phyloP scores from a whole-genome alignment of 92 coral and sea anemone species.

The Zoanthus sansibaricus region DNA sequence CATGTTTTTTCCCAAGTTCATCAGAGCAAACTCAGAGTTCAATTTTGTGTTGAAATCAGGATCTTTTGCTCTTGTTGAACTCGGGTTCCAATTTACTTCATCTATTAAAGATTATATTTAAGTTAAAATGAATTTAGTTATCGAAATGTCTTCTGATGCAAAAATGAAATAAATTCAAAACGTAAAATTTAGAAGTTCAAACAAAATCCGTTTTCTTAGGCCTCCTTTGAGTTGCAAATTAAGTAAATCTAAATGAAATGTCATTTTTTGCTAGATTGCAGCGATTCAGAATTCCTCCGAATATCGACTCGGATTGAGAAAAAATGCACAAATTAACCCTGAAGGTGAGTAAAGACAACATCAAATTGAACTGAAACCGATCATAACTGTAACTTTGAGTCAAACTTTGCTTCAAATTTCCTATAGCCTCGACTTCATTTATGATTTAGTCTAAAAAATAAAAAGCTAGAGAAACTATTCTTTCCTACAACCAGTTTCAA shows the following conservation, averaged over 20 bases:
- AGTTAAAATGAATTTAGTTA: too few species aligned
- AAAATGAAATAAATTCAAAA: not conserved
- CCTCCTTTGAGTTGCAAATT: not conserved
- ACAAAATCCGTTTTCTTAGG: not conserved
- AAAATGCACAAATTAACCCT: conserved; percentile 88
- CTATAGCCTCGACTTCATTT: not conserved
- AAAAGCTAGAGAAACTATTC: too few species aligned
- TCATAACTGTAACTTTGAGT: not conserved
- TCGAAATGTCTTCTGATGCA: too few species aligned
- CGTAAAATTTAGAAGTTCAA: not conserved
- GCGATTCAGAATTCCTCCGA: conserved; percentile 95
- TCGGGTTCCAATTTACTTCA: too few species aligned
- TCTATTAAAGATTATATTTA: too few species aligned
- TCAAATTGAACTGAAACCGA: not conserved
- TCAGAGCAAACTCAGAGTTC: too few species aligned
- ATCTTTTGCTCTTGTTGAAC: too few species aligned
- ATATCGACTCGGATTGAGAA: conserved; percentile 89
- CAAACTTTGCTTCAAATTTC: not conserved
- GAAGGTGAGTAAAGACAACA: conserved; percentile 51
- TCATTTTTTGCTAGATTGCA: conserved; percentile 70
- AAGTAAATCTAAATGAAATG: not conserved
- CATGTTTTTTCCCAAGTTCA: too few species aligned
- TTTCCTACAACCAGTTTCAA: too few species aligned
- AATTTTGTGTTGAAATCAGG: too few species aligned
- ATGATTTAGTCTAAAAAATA: too few species aligned